Percentiles rank a stretch among this genome's conserved stretches.
phyloP scores from a whole-genome alignment of 2,113 vertebrate species.

The Pachycephala philippinensis region DNA sequence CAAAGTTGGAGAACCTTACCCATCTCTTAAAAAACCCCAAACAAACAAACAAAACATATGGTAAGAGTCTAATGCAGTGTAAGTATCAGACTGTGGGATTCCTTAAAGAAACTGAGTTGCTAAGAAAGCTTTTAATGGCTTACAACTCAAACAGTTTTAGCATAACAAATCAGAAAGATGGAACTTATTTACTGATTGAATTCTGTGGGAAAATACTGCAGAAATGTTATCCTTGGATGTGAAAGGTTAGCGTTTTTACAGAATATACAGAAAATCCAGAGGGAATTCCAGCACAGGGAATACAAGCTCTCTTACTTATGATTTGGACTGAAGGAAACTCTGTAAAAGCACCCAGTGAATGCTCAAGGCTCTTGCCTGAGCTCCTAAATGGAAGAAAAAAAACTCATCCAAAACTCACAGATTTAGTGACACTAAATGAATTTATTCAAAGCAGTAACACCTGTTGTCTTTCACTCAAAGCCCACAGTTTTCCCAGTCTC shows the following conservation, averaged over 20 bases:
- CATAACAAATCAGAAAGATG: slow-evolving; percentile 47
- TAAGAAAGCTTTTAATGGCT: slow-evolving; percentile 20
- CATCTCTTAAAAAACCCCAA: neutral
- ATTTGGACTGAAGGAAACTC: neutral
- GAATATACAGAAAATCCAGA: neutral
- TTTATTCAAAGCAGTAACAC: neutral
- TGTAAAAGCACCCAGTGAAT: slow-evolving; percentile 20
- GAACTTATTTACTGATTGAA: slow-evolving; percentile 55
- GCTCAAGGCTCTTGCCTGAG: neutral
- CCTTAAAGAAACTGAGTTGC: neutral
- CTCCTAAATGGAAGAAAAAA: neutral
- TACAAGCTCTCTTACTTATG: neutral
- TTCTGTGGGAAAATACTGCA: slow-evolving; percentile 60
- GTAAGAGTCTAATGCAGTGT: neutral
- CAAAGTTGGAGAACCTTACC: neutral
- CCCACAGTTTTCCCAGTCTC: neutral
- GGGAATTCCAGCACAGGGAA: slow-evolving; percentile 27
- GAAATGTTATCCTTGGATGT: slow-evolving; percentile 62
- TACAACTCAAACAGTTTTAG: neutral
- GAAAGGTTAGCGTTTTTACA: slow-evolving; percentile 16
- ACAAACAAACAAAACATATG: neutral
- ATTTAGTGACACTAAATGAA: neutral
- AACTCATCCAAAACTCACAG: neutral
- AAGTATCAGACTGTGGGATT: neutral
- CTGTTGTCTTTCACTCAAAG: neutral